A percentile compares a stretch with the other conserved stretches of the same genome.
Evolutionary conservation across 2,113 vertebrate species (phyloP).

Genomic region (Epinephelus fuscoguttatus): DNA sequence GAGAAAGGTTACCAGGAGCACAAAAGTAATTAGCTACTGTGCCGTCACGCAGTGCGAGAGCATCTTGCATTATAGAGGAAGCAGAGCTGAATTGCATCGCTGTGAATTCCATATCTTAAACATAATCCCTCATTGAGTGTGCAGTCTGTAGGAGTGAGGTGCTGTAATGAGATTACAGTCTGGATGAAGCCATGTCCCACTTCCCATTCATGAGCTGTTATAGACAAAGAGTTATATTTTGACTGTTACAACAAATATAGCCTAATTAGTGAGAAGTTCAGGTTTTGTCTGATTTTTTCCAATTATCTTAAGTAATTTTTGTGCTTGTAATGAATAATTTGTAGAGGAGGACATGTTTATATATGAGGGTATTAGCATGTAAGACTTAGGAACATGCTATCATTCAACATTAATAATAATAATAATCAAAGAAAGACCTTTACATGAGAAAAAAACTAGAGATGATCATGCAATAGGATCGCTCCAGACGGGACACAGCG

Average conservation of each 20-base stretch:
- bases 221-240: background rate
- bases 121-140: slow-evolving; percentile 55
- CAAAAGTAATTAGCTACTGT: slow-evolving; percentile 18
- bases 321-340: background rate
- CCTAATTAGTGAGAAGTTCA: background rate
- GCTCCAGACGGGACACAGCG: no score
- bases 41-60: slow-evolving; percentile 37
- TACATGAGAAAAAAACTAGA: background rate
- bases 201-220: slow-evolving; percentile 33
- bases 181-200: slow-evolving; percentile 28
- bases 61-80: slow-evolving; percentile 1
- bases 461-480: no score
- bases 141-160: slow-evolving; percentile 33
- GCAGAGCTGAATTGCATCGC: slow-evolving; percentile 26
- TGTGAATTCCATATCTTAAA: slow-evolving; percentile 40
- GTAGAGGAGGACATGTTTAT: no score
- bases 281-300: background rate
- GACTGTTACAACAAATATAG: background rate
- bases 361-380: no score
- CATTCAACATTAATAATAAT: no score
- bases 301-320: background rate
- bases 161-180: slow-evolving; percentile 65
- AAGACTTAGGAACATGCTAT: no score
- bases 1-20: slow-evolving; percentile 12
- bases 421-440: no score